Percentiles rank a stretch among this genome's conserved stretches.
These are phyloP conservation scores for Mus minutoides DNA, from an alignment of 2,797 vertebrate genomes.

Conservation along the genomic window DNA sequence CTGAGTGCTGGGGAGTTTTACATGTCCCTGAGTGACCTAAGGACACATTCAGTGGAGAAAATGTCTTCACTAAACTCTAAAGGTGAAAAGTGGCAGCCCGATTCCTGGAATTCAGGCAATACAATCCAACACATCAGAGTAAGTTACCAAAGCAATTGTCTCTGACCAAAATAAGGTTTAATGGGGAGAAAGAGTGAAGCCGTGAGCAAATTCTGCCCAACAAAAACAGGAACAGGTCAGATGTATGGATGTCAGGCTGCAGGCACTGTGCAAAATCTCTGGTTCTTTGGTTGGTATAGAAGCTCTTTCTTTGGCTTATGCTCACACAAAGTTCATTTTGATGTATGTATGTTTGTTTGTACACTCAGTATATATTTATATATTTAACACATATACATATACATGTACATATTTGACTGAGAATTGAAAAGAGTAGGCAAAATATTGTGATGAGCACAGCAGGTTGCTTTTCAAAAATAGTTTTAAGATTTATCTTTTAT, in stretches of 20 bases:
- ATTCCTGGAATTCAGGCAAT: background rate
- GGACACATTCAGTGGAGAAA: background rate
- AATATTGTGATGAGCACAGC: too few relatives aligned
- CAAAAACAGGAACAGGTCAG: background rate
- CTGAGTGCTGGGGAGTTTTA: background rate
- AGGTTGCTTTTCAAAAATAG: too few relatives aligned
- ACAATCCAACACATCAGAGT: slow-evolving; percentile 4
- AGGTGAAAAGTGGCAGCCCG: background rate
- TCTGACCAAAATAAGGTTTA: background rate
- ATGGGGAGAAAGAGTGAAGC: background rate
- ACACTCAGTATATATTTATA: background rate
- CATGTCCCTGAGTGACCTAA: slow-evolving; percentile 43
- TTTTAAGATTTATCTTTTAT: too few relatives aligned
- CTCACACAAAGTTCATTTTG: background rate
- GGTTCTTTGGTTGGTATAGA: background rate
- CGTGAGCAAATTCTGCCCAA: background rate
- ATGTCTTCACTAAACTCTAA: slow-evolving; percentile 48
- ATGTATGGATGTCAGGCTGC: background rate
- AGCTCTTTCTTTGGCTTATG: background rate
- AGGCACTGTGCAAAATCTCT: background rate
- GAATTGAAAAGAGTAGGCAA: too few relatives aligned
- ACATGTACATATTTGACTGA: too few relatives aligned
- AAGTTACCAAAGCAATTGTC: background rate
- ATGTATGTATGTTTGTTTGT: background rate
- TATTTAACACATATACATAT: background rate